phyloP scores from a whole-genome alignment of 2,888 invertebrate species.

The Tolmerus cingulatus region DNA sequence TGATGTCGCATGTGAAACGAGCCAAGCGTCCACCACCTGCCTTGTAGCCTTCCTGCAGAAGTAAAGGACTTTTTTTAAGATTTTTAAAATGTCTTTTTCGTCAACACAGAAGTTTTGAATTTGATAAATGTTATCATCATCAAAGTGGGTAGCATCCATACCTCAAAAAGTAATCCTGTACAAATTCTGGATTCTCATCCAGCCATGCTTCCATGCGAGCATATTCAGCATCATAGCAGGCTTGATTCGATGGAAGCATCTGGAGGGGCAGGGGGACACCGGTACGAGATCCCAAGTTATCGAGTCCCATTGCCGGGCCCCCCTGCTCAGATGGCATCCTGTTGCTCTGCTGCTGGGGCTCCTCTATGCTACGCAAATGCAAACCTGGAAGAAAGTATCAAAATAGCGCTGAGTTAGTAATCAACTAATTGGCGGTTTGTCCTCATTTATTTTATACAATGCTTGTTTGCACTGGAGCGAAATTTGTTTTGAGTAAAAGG shows the following conservation, averaged over 20 bases:
- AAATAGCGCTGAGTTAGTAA: not conserved
- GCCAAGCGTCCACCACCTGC: constrained; percentile 92
- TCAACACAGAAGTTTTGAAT: not conserved
- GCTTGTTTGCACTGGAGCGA: not conserved
- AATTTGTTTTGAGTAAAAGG: not conserved
- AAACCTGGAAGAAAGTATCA: constrained; percentile 69
- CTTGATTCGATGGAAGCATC: constrained; percentile 57
- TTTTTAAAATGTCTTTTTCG: not conserved
- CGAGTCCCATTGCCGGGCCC: constrained; percentile 72
- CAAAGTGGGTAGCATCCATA: constrained; percentile 59
- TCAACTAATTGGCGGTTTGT: not conserved
- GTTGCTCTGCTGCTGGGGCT: constrained; percentile 68
- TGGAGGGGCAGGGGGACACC: constrained; percentile 64
- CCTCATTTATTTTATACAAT: not conserved
- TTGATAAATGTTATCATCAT: not conserved
- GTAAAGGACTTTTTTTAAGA: not conserved
- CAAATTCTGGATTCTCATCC: constrained; percentile 95
- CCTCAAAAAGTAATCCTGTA: constrained; percentile 94
- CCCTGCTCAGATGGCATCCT: constrained; percentile 71
- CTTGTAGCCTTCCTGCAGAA: constrained; percentile 83
- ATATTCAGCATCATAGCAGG: constrained; percentile 82
- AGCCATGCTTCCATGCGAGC: constrained; percentile 94
- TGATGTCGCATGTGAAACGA: constrained; percentile 84
- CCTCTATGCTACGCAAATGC: constrained; percentile 86
- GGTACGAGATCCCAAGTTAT: constrained; percentile 65